phyloP scores from a whole-genome alignment of 2,113 vertebrate species.

The cat (Felis catus) region DNA sequence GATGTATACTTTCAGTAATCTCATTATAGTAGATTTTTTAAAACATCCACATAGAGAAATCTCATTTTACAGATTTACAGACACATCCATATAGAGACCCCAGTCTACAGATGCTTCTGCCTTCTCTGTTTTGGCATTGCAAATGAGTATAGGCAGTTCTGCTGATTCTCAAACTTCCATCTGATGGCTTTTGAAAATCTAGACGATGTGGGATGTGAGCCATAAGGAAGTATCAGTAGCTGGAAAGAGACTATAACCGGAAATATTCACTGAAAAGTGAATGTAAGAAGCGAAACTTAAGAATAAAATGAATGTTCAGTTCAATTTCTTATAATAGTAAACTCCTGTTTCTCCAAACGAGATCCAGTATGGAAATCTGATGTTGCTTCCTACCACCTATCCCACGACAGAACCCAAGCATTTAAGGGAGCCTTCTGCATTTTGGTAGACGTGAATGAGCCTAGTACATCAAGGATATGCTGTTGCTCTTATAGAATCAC shows the following conservation, averaged over 20 bases:
- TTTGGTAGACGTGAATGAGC: conserved; percentile 2
- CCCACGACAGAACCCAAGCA: neutral
- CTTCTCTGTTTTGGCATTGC: neutral
- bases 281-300: conserved; percentile 6
- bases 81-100: neutral
- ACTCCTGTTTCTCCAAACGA: conserved; percentile 20
- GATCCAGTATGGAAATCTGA: neutral
- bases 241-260: neutral
- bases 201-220: neutral
- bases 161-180: neutral
- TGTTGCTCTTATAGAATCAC: neutral
- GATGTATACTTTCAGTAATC: neutral
- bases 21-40: neutral
- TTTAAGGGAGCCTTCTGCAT: neutral
- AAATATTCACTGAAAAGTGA: conserved; percentile 33
- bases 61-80: neutral
- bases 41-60: neutral
- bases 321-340: neutral
- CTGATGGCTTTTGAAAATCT: conserved; percentile 19
- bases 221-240: neutral
- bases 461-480: neutral
- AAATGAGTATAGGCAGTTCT: neutral
- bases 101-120: neutral
- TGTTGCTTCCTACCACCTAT: neutral
- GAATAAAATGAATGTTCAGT: conserved; percentile 8